Conservation (phyloP, 2,113 vertebrate genomes). For the Tachuris rubrigastra region DNA sequence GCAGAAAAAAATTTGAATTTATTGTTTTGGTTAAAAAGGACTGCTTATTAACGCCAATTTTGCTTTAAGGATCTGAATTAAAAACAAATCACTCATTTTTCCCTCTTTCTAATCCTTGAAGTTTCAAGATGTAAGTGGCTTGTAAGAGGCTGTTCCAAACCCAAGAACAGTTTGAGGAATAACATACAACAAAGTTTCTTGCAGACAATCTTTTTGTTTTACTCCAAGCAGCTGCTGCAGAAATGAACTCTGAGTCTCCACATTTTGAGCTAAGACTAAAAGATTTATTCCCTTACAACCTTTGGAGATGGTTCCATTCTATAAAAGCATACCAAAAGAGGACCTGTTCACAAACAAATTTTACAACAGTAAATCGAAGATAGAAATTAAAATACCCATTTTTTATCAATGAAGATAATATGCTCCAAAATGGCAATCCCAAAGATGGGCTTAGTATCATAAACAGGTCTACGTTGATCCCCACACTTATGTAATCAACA, state of each 20-base stretch:
- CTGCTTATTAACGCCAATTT: conserved; percentile 56
- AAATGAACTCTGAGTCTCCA: background rate
- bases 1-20: conserved; percentile 30
- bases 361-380: background rate
- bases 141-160: conserved; percentile 26
- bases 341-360: background rate
- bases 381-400: background rate
- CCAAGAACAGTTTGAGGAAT: conserved; percentile 8
- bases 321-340: background rate
- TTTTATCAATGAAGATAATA: background rate
- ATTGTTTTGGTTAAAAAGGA: conserved; percentile 53
- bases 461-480: background rate
- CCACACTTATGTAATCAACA: background rate
- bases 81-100: conserved; percentile 60
- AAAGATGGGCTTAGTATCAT: background rate
- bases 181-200: conserved; percentile 1
- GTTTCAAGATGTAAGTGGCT: conserved; percentile 43
- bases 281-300: background rate
- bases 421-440: background rate
- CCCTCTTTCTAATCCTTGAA: conserved; percentile 30
- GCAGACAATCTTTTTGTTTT: background rate
- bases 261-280: background rate
- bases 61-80: conserved; percentile 54
- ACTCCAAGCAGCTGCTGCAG: background rate
- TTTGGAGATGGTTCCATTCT: background rate